Percentiles rank a stretch among this genome's conserved stretches.
Evolutionary conservation across 2,888 invertebrate genomes (phyloP).

Genomic region (Zootermopsis nevadensis): DNA sequence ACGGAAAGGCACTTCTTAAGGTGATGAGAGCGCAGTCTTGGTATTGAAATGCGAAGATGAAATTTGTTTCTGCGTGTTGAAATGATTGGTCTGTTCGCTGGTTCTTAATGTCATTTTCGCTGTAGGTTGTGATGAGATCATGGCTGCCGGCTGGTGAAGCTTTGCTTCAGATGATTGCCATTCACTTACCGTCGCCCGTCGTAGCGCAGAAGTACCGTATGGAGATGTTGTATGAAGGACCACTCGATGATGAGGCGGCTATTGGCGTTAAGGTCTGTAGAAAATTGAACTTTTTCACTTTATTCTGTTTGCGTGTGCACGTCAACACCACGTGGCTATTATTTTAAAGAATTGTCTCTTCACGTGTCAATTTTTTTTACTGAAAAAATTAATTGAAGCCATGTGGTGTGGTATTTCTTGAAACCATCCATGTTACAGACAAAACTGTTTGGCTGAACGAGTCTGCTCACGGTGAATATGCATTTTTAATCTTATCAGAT

Average conservation of each 20-base stretch:
- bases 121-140: slow-evolving; percentile 93
- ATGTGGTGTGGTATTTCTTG: too few species aligned
- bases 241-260: slow-evolving; percentile 95
- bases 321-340: too few species aligned
- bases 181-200: slow-evolving; percentile 98
- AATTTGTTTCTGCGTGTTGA: background rate
- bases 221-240: slow-evolving; percentile 99
- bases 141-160: slow-evolving; percentile 99
- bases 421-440: too few species aligned
- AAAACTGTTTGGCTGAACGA: too few species aligned
- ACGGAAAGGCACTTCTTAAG: slow-evolving; percentile 96
- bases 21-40: slow-evolving; percentile 61
- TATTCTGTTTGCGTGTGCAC: too few species aligned
- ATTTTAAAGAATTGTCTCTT: too few species aligned
- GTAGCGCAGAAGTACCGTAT: slow-evolving; percentile 99
- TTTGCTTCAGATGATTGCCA: slow-evolving; percentile 99
- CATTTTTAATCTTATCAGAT: too few species aligned
- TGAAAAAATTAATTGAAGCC: too few species aligned
- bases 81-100: background rate
- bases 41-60: background rate
- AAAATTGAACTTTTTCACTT: background rate
- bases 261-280: slow-evolving; percentile 79
- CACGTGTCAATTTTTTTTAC: too few species aligned
- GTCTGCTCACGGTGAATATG: too few species aligned
- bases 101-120: slow-evolving; percentile 25